Percentiles rank a stretch among this genome's conserved stretches.
Evolutionary conservation across 2,113 vertebrate species (phyloP).

Genomic region (Bubalus kerabau): DNA sequence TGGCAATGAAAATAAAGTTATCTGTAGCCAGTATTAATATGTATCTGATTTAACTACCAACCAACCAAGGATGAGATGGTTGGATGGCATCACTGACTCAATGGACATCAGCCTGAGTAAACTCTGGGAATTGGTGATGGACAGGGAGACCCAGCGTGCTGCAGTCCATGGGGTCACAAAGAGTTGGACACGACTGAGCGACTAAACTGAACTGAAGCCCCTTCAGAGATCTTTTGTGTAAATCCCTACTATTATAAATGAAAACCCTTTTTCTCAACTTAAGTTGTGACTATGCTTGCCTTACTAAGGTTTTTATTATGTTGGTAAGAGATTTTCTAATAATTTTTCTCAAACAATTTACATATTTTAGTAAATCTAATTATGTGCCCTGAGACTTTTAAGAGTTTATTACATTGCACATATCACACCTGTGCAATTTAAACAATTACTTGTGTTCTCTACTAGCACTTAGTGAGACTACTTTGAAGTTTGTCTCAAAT

Average conservation of each 20-base stretch:
- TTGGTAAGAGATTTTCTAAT: not conserved
- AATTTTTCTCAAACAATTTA: not conserved
- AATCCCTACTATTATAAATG: not conserved
- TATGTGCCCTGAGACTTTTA: not conserved
- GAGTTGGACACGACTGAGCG: rapidly evolving
- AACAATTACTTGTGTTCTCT: not conserved
- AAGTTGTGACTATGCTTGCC: not conserved
- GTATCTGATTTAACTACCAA: not conserved
- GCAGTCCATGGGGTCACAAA: not conserved
- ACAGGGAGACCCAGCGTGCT: not conserved
- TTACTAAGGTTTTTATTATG: not conserved
- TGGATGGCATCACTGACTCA: not conserved
- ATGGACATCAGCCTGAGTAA: not conserved
- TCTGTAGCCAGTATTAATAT: not conserved
- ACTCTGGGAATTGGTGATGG: not conserved
- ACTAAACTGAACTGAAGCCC: not conserved
- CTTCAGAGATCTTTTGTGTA: not conserved
- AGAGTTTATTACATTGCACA: not conserved
- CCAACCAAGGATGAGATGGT: not conserved
- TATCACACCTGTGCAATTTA: not conserved
- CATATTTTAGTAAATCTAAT: not conserved
- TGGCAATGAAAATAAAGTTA: not conserved
- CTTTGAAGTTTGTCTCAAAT: not conserved
- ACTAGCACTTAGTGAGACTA: not conserved
- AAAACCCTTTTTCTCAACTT: not conserved